A percentile compares a stretch with the other conserved stretches of the same genome.
Evolutionary conservation across 2,113 vertebrate genomes (phyloP).

Genomic region (Arizona elegans): DNA sequence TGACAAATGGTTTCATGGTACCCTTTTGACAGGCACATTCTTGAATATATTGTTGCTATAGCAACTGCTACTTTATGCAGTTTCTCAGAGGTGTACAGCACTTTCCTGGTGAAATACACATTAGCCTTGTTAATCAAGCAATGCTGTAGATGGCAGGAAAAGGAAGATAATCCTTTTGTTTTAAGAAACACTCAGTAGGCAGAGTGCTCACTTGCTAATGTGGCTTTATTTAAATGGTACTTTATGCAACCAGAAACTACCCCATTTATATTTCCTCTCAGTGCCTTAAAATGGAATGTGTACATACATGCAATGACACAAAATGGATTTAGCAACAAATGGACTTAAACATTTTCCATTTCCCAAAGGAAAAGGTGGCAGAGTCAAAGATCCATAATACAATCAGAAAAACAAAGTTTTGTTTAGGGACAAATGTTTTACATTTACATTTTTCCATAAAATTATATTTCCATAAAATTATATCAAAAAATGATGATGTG

Average conservation of each 20-base stretch:
- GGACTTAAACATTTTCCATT: not conserved
- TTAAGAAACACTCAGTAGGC: conserved; percentile 28
- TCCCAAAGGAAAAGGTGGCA: accelerated
- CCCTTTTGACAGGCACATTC: conserved; percentile 42
- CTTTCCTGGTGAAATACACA: conserved; percentile 44
- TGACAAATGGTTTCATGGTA: conserved; percentile 41
- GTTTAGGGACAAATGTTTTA: accelerated
- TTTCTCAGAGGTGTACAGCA: conserved; percentile 28
- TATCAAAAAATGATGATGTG: too few relatives aligned
- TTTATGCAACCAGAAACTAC: conserved; percentile 27
- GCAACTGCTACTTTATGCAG: conserved; percentile 55
- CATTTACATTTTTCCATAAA: not conserved
- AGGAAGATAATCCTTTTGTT: conserved; percentile 35
- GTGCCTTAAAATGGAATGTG: not conserved
- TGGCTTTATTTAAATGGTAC: conserved; percentile 53
- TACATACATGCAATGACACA: not conserved
- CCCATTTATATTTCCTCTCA: conserved; percentile 45
- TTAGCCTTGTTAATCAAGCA: conserved; percentile 54
- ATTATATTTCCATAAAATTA: not conserved
- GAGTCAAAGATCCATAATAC: not conserved
- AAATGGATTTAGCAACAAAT: not conserved
- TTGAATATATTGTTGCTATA: conserved; percentile 47
- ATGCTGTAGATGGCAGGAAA: conserved; percentile 48
- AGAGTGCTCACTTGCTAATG: conserved; percentile 36
- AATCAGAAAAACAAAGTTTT: not conserved